phyloP scores from a whole-genome alignment of 2,797 vertebrate genomes.

The Cichlasoma orientale region DNA sequence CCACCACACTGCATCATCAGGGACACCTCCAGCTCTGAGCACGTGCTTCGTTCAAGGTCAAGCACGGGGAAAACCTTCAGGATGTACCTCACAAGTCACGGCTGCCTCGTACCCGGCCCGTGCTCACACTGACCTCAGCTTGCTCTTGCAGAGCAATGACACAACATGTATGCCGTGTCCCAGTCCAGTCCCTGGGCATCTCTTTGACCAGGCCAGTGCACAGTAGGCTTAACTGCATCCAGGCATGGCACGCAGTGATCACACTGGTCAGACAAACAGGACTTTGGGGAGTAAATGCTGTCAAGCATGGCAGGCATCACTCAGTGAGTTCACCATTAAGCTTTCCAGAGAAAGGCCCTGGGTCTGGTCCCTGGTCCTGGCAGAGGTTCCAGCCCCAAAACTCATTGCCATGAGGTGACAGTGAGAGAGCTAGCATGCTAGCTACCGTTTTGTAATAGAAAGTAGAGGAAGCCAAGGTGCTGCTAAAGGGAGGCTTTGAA shows the following conservation, averaged over 20 bases:
- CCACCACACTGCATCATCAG: background rate
- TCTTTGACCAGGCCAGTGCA: background rate
- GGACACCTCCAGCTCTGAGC: background rate
- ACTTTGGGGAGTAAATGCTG: too few relatives aligned
- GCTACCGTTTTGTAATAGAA: background rate
- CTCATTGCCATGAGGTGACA: background rate
- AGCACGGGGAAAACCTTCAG: background rate
- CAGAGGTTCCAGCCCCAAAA: background rate
- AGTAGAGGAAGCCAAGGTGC: background rate
- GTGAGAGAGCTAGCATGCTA: background rate
- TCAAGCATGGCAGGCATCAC: background rate
- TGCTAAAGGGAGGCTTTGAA: background rate
- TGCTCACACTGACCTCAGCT: background rate
- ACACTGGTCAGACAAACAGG: background rate
- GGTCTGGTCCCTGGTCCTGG: background rate
- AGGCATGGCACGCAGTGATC: background rate
- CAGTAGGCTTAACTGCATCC: background rate
- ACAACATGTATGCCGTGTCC: background rate
- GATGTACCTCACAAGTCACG: background rate
- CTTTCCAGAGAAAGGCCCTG: background rate
- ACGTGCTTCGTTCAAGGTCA: fast-evolving
- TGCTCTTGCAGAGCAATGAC: background rate
- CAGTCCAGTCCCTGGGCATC: background rate
- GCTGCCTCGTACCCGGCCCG: background rate
- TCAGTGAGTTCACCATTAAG: background rate